phyloP scores from a whole-genome alignment of 2,113 vertebrate genomes.

The Eonycteris spelaea region DNA sequence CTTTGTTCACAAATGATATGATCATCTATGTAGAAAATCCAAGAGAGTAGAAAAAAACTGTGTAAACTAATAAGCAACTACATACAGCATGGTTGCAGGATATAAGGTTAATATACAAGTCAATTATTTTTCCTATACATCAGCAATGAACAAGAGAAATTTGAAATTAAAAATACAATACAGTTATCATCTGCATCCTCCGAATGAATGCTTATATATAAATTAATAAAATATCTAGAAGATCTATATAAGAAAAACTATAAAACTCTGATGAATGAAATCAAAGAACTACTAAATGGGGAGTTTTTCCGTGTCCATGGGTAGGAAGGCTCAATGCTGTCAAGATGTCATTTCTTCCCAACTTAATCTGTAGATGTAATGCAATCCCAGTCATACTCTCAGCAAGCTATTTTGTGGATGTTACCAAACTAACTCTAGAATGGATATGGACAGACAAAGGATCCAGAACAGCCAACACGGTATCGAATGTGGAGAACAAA shows the following conservation, averaged over 20 bases:
- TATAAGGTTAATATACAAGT: not conserved
- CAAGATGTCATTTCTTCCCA: conserved; percentile 7
- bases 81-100: not conserved
- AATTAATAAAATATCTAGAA: not conserved
- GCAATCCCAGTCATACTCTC: not conserved
- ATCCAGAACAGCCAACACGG: not conserved
- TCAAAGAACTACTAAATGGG: not conserved
- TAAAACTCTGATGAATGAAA: not conserved
- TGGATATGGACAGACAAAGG: not conserved
- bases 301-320: not conserved
- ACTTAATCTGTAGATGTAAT: not conserved
- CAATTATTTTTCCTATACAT: not conserved
- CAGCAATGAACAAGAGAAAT: not conserved
- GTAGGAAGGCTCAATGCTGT: not conserved
- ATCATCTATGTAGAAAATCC: not conserved
- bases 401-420: not conserved
- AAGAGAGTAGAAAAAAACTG: not conserved
- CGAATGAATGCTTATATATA: not conserved
- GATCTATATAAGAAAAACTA: not conserved
- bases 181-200: not conserved
- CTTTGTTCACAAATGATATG: not conserved
- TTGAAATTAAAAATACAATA: not conserved
- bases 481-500: not conserved
- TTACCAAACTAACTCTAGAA: not conserved
- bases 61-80: not conserved